Evolutionary conservation across 2,797 vertebrate species (phyloP).

Genomic region (Urocyon cinereoargenteus): DNA sequence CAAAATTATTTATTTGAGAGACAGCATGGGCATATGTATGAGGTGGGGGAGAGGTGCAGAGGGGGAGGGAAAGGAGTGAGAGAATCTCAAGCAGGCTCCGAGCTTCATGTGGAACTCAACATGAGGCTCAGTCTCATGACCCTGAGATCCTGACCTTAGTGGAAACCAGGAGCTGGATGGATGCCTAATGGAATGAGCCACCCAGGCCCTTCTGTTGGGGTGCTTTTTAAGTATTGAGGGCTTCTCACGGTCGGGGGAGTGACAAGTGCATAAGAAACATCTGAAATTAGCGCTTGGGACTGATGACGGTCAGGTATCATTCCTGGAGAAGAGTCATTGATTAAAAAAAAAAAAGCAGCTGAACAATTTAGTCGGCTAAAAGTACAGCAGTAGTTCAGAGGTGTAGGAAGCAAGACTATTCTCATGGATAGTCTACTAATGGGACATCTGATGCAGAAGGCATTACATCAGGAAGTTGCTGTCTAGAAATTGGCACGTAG

Average conservation of each 20-base stretch:
- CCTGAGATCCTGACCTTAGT: neutral
- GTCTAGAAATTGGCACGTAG: neutral
- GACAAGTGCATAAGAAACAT: neutral
- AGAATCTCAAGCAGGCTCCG: neutral
- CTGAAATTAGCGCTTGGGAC: neutral
- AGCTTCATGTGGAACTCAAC: neutral
- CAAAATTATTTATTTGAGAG: neutral
- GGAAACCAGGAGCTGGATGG: neutral
- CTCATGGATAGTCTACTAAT: neutral
- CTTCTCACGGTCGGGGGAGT: neutral
- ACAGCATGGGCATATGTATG: neutral
- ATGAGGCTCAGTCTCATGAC: neutral
- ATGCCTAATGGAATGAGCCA: neutral
- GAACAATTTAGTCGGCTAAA: slow-evolving; percentile 14
- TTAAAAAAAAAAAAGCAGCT: neutral
- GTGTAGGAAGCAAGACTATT: neutral
- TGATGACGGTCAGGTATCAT: slow-evolving; percentile 5
- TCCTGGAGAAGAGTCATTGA: slow-evolving; percentile 16
- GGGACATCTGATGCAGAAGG: neutral
- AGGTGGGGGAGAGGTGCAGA: neutral
- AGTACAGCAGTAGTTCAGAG: neutral
- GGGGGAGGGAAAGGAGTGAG: neutral
- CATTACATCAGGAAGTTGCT: neutral
- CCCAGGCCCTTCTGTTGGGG: neutral
- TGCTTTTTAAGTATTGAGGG: neutral